Evolutionary conservation across 1,140 invertebrate genomes (phyloP).

Genomic region (Amphibalanus amphitrite): DNA sequence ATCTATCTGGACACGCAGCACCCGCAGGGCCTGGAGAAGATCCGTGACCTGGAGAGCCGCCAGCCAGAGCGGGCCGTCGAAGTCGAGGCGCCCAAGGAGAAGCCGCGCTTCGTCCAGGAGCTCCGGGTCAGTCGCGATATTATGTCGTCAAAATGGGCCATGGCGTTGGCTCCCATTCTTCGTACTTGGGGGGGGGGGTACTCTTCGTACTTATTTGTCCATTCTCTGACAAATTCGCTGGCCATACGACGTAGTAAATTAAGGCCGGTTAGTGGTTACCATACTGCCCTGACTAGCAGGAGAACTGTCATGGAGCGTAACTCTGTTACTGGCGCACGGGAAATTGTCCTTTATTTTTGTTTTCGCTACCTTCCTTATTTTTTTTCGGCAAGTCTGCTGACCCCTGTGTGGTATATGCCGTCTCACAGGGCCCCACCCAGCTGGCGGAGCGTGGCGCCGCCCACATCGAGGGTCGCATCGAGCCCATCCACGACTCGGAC

Average conservation of each 20-base stretch:
- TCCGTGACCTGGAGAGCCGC: slow-evolving; percentile 67
- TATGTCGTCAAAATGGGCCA: too few species aligned
- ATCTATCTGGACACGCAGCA: slow-evolving; percentile 82
- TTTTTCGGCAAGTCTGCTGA: too few species aligned
- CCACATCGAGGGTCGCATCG: slow-evolving; percentile 79
- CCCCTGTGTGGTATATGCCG: slow-evolving; percentile 8
- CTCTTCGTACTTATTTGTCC: too few species aligned
- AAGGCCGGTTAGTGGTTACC: too few species aligned
- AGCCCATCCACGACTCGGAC: slow-evolving; percentile 78
- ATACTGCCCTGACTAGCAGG: too few species aligned
- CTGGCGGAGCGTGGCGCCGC: slow-evolving; percentile 69
- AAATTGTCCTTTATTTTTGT: background rate
- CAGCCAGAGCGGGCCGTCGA: slow-evolving; percentile 55
- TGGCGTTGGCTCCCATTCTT: too few species aligned
- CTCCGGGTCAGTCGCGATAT: slow-evolving; percentile 30
- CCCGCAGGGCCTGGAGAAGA: slow-evolving; percentile 80
- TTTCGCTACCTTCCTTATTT: too few species aligned
- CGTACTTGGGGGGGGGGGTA: too few species aligned
- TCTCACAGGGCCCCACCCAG: slow-evolving; percentile 51
- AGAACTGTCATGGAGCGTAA: too few species aligned
- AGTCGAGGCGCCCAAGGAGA: slow-evolving; percentile 52
- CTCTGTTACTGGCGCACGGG: slow-evolving; percentile 5
- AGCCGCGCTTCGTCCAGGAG: slow-evolving; percentile 64
- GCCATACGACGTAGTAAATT: too few species aligned
- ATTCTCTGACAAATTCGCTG: too few species aligned